Base-by-base conservation (phyloP, 1,140 invertebrate species). In the fruit fly (Drosophila melanogaster) region DNA sequence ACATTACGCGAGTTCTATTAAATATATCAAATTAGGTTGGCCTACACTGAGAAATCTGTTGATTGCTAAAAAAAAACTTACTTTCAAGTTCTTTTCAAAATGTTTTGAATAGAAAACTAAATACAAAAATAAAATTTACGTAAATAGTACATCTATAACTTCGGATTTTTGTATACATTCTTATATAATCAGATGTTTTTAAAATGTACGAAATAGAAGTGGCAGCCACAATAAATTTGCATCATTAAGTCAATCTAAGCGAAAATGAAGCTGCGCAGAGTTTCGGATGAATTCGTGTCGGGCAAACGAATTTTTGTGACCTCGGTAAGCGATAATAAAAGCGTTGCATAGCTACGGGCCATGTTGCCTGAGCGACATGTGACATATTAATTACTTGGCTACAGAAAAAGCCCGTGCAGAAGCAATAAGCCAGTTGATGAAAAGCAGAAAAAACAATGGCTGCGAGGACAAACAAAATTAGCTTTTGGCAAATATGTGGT, bases 331-430 rank as follows among this genome's bases (percentile, higher is more conserved):
- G 40, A 22, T 44, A 35, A 58, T 70, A 38, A 51, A 58, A 24
- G 14, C 35, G 19, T 72, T 51, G 47, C 47, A 51, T 70, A 59
- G 44, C 51, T 50, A 53, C 19, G 12, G n/a, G 33, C 17, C 33
- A 24, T 30, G 37, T 49, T 43, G 44, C 38, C 67, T 2, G 11
- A 24, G 12, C 26, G 30, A 75, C 49, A 66, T 79, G 57, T 79
- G 80, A 84, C 70, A 83, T 64, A 72, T 84, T 84, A 84, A 84
- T 84, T 84, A 79, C 57, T 64, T 72, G 59, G 10, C 37, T 59
- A 50, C 38, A 38, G 26, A 47, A 53, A 67, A 55, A 67, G 33
- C 12, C 15, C 40, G 55, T 38, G 65, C 73, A 41, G 41, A 60
- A 51, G 33, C 38, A 67, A 67, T 79, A 47, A 41, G 44, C 51